Evolutionary conservation across 2,888 invertebrate genomes (phyloP).

Genomic region (Heliconius sara): DNA sequence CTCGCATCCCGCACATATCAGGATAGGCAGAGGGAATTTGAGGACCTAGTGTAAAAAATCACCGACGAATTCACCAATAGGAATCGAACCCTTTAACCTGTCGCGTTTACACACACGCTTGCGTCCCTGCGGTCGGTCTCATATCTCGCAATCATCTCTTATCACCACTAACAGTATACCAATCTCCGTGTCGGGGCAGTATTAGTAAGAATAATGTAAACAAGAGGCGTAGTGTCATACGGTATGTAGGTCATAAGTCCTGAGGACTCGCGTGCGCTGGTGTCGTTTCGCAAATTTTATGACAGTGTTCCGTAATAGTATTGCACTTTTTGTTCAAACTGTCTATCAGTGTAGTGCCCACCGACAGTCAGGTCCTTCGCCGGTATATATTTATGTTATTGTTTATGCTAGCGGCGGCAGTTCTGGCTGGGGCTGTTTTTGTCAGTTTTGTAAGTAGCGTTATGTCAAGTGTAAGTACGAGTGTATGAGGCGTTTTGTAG

Average conservation of each 20-base stretch:
- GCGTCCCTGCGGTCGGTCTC: too few species aligned
- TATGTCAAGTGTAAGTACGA: background rate
- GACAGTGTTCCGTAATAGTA: slow-evolving; percentile 65
- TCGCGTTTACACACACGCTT: too few species aligned
- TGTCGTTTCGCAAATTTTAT: slow-evolving; percentile 78
- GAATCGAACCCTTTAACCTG: too few species aligned
- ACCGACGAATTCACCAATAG: too few species aligned
- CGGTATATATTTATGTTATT: slow-evolving; percentile 43
- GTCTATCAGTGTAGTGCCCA: slow-evolving; percentile 60
- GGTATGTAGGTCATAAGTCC: slow-evolving; percentile 42
- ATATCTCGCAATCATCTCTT: background rate
- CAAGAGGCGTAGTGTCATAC: slow-evolving; percentile 32
- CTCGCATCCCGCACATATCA: too few species aligned
- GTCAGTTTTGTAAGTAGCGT: slow-evolving; percentile 17
- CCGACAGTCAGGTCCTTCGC: slow-evolving; percentile 43
- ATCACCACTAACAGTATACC: slow-evolving; percentile 20
- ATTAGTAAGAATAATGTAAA: slow-evolving; percentile 39
- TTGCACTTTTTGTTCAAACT: slow-evolving; percentile 81
- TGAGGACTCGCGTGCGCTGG: slow-evolving; percentile 63
- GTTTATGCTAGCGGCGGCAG: slow-evolving; percentile 43
- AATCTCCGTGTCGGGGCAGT: slow-evolving; percentile 9
- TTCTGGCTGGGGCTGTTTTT: slow-evolving; percentile 30
- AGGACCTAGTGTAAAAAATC: too few species aligned
- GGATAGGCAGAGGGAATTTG: too few species aligned
- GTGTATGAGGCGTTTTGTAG: background rate